These are phyloP conservation scores for Oryzias sinensis DNA, from an alignment of 2,797 vertebrate species.

Conservation along the genomic window DNA sequence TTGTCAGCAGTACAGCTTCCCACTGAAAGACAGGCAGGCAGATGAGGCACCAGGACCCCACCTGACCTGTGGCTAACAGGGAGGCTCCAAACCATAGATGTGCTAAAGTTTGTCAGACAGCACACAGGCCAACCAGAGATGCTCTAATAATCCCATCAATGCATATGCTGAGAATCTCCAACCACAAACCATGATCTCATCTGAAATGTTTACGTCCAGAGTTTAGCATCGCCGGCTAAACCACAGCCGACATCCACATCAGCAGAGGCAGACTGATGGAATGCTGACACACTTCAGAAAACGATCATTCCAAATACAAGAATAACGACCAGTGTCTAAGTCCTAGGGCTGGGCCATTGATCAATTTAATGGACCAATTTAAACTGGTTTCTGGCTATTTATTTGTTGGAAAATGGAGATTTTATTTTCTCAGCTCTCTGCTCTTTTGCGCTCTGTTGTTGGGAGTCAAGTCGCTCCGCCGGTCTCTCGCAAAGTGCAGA, in stretches of 20 bases:
- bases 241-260: constrained; percentile 2
- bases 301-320: too few species aligned
- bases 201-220: constrained; percentile 1
- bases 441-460: too few species aligned
- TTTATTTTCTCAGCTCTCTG: too few species aligned
- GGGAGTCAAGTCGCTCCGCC: too few species aligned
- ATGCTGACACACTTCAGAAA: neutral
- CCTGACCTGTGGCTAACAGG: constrained; percentile 10
- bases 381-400: too few species aligned
- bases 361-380: too few species aligned
- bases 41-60: neutral
- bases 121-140: constrained; percentile 8
- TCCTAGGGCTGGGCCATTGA: too few species aligned
- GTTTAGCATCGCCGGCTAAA: constrained; percentile 8
- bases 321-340: too few species aligned
- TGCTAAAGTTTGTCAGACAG: constrained; percentile 6
- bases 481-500: too few species aligned
- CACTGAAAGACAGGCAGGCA: neutral
- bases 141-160: constrained; percentile 43
- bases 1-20: neutral
- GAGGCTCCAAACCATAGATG: constrained; percentile 17
- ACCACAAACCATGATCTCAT: constrained; percentile 41
- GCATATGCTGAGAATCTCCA: constrained; percentile 5
- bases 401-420: too few species aligned
- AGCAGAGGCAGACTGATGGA: neutral